phyloP scores from a whole-genome alignment of 2,888 invertebrate genomes.

The Lasioglossum oenotherae region DNA sequence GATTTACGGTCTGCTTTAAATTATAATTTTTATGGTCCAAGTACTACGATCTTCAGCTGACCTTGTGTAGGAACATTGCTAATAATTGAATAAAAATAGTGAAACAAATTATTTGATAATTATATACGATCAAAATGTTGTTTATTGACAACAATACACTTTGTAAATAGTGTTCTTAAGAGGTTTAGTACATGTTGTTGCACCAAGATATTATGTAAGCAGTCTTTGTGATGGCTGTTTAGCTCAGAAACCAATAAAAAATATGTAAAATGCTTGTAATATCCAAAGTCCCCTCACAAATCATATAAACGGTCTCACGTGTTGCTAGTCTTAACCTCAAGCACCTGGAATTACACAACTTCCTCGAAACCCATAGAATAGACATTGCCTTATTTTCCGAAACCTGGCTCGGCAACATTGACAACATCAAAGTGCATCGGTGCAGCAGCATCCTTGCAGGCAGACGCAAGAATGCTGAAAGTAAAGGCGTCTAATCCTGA shows the following conservation, averaged over 20 bases:
- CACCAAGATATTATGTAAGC: not conserved
- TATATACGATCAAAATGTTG: not conserved
- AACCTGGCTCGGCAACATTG: not conserved
- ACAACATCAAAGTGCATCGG: not conserved
- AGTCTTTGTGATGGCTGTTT: not conserved
- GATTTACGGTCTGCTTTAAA: not conserved
- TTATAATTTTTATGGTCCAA: not conserved
- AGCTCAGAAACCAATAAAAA: not conserved
- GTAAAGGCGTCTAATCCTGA: not conserved
- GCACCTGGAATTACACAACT: slow-evolving; percentile 1
- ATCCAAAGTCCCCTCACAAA: not conserved
- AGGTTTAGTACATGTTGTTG: not conserved
- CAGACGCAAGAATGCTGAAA: not conserved
- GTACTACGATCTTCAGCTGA: not conserved
- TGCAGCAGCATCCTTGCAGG: not conserved
- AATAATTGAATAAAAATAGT: too few relatives aligned
- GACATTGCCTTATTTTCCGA: slow-evolving; percentile 2
- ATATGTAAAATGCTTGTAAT: not conserved
- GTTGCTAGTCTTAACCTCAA: not conserved
- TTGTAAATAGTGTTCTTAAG: not conserved
- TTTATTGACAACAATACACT: not conserved
- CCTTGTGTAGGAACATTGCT: not conserved
- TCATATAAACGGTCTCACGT: not conserved
- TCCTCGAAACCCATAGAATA: slow-evolving; percentile 1
- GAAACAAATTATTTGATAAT: too few relatives aligned